phyloP scores from a whole-genome alignment of 2,797 vertebrate species.

The Columba guinea region DNA sequence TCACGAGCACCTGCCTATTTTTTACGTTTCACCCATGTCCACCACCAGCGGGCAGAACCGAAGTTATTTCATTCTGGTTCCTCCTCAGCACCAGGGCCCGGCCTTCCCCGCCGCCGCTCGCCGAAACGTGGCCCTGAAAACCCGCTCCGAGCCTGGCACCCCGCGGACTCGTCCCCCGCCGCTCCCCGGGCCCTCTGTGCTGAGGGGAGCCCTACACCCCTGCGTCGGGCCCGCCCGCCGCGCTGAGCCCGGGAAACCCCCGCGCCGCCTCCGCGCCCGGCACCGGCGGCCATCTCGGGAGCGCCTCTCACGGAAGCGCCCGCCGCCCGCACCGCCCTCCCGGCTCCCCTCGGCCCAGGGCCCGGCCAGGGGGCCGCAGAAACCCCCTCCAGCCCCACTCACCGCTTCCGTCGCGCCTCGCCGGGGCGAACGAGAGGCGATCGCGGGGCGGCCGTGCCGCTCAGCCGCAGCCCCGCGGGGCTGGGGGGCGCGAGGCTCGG shows the following conservation, averaged over 20 bases:
- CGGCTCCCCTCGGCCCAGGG: neutral
- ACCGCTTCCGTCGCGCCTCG: conserved; percentile 60
- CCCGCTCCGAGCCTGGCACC: neutral
- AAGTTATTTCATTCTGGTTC: neutral
- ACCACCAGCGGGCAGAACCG: neutral
- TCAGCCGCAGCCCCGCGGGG: neutral
- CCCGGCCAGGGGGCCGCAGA: neutral
- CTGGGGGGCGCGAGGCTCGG: neutral
- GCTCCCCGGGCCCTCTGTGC: neutral
- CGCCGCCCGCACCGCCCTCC: neutral
- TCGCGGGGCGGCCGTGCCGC: neutral
- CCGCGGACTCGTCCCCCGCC: too few relatives aligned
- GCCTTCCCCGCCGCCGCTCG: neutral
- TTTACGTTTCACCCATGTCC: neutral
- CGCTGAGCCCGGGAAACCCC: neutral
- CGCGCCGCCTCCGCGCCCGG: neutral
- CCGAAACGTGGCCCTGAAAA: neutral
- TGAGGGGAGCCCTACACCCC: neutral
- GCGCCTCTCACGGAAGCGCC: neutral
- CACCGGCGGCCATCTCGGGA: neutral
- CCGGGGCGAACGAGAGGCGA: neutral
- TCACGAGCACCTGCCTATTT: rapidly evolving
- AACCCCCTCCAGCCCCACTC: conserved; percentile 25
- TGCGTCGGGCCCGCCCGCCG: neutral
- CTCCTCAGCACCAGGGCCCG: neutral